These are phyloP conservation scores for Zosterops lateralis DNA, from an alignment of 2,113 vertebrate genomes.

Conservation along the genomic window DNA sequence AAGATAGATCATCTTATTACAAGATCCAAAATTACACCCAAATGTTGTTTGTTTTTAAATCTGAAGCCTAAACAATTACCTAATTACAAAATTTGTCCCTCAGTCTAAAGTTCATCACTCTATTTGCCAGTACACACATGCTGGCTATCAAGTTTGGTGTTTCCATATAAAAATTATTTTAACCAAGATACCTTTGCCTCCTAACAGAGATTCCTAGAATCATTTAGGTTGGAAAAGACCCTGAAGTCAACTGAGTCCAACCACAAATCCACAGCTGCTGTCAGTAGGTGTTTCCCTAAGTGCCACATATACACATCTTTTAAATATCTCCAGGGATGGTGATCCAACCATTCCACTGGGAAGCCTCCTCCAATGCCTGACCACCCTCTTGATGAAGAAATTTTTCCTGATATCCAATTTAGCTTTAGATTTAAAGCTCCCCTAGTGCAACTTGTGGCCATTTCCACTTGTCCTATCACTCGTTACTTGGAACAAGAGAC, in stretches of 20 bases:
- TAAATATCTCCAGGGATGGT: not conserved
- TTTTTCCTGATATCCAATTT: not conserved
- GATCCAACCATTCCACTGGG: not conserved
- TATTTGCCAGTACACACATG: not conserved
- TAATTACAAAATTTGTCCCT: not conserved
- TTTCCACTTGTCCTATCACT: not conserved
- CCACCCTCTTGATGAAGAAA: not conserved
- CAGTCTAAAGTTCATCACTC: not conserved
- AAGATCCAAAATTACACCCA: not conserved
- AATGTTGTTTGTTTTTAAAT: not conserved
- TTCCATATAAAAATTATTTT: not conserved
- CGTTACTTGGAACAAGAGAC: not conserved
- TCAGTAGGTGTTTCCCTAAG: not conserved
- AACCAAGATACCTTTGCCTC: not conserved
- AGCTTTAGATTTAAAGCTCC: not conserved
- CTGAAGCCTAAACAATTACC: not conserved
- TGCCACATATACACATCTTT: not conserved
- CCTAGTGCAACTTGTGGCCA: not conserved
- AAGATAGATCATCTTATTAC: not conserved
- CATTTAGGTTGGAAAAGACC: not conserved
- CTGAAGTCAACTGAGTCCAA: not conserved
- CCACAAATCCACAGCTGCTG: fast-evolving
- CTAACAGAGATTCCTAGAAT: not conserved
- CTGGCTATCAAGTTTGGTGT: not conserved
- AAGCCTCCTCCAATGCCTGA: not conserved